Evolutionary conservation across 2,888 invertebrate species (phyloP), one percentile per base, ranked within the genome.

Genomic region (Caenorhabditis macrosperma): DNA sequence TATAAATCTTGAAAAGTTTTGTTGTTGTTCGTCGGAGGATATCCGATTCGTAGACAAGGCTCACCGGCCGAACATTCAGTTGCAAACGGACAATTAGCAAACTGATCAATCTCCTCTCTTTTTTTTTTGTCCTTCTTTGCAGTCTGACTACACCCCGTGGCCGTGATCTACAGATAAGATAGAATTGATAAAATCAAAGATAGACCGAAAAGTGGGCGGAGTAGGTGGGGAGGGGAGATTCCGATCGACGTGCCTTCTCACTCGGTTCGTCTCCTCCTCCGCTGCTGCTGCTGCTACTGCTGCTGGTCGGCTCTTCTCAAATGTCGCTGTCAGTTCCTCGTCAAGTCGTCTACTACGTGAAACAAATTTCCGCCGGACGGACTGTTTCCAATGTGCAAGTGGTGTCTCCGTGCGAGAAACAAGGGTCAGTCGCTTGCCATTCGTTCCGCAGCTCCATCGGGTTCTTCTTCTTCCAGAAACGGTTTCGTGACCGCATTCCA

Each of bases 281-380:
- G n/a, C n/a, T n/a, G n/a, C n/a, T n/a, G n/a, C 52, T 52, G 46
- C 28, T 1, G 15, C 26, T 15, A n/a, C 48, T 50, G 55, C 67
- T 67, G 61, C 71, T 61, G 71, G 71, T 52, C 71, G 50, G 71
- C 69, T 71, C 60, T 1, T 48, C n/a, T 17, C 57, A 30, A 12
- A 74, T 74, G 74, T 67, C 78, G 17, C 33, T 74, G 0, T 72
- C 78, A 1, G 41, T 74, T 59, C 80, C 81, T 28, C 78, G 78
- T 44, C 82, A 84, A 50, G 50, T 69, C 10, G 50, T 71, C 10
- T 59, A 63, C 38, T 66, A 81, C 26, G 78, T 82, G 12, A 46
- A 50, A 24, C 57, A 80, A 48, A 71, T 72, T 4, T 12, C 72
- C 50, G 66, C 35, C 20, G 78, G 68, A n/a, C 20, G 50, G 38